Conservation (phyloP, 37 sponge, comb jelly and placozoan genomes). For the Aplysina aerophoba region DNA sequence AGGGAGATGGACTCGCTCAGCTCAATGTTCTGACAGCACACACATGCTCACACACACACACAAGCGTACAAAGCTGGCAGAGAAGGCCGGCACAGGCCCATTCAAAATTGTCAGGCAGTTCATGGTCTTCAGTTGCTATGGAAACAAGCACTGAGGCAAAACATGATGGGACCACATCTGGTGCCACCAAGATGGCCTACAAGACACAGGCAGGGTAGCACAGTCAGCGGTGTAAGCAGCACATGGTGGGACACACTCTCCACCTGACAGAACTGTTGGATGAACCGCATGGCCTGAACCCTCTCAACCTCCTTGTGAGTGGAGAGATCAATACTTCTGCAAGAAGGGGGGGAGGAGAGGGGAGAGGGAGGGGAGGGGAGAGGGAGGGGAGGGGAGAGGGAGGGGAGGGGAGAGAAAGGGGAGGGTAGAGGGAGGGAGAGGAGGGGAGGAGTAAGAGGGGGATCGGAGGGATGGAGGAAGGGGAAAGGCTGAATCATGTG, state of each 20-base stretch:
- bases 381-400: neutral
- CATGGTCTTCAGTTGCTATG: conserved; percentile 45
- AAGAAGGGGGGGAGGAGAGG: neutral
- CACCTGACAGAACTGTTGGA: conserved; percentile 61
- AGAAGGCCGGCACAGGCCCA: conserved; percentile 71
- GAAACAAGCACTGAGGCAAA: conserved; percentile 68
- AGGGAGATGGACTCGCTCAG: conserved; percentile 63
- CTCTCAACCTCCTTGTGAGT: conserved; percentile 72
- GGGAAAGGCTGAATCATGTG: too few relatives aligned
- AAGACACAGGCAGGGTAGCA: neutral
- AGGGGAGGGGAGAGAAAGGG: too few relatives aligned
- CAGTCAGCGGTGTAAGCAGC: neutral
- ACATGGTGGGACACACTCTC: neutral
- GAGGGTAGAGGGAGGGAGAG: neutral
- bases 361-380: neutral
- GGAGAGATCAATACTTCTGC: conserved; percentile 65
- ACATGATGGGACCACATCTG: conserved; percentile 53
- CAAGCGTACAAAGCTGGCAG: conserved; percentile 81
- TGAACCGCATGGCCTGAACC: conserved; percentile 80
- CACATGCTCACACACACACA: too few relatives aligned
- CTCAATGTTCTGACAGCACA: conserved; percentile 5
- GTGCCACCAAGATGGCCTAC: conserved; percentile 56
- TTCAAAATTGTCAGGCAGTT: conserved; percentile 61
- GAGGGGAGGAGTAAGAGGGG: neutral
- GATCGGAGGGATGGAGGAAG: too few relatives aligned